phyloP scores from a whole-genome alignment of 2,888 invertebrate species.

The Catocala nupta region DNA sequence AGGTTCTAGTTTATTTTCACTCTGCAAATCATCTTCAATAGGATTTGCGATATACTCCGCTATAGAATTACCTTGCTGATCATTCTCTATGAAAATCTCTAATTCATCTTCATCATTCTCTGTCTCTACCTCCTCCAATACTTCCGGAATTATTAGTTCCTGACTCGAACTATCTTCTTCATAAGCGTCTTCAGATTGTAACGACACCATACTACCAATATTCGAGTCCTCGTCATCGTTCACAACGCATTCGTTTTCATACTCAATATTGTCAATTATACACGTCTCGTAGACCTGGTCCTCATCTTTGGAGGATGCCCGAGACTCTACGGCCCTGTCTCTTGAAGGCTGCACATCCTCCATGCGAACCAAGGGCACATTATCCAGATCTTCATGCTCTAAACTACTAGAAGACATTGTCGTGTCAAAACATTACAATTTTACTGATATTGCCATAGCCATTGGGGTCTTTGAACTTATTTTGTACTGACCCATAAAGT shows the following conservation, averaged over 20 bases:
- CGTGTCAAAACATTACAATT: slow-evolving; percentile 48
- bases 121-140: slow-evolving; percentile 34
- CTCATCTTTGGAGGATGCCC: slow-evolving; percentile 29
- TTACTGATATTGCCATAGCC: slow-evolving; percentile 24
- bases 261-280: slow-evolving; percentile 60
- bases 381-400: slow-evolving; percentile 75
- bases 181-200: slow-evolving; percentile 67
- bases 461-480: neutral
- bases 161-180: slow-evolving; percentile 39
- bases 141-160: slow-evolving; percentile 65
- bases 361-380: slow-evolving; percentile 78
- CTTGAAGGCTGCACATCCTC: slow-evolving; percentile 77
- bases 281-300: slow-evolving; percentile 61
- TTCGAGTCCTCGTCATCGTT: slow-evolving; percentile 73
- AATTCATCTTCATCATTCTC: slow-evolving; percentile 6
- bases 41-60: slow-evolving; percentile 3
- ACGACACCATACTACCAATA: slow-evolving; percentile 76
- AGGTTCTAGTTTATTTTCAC: neutral
- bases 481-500: neutral
- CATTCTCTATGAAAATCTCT: slow-evolving; percentile 7
- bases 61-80: neutral
- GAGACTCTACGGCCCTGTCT: slow-evolving; percentile 53
- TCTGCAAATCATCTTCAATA: slow-evolving; percentile 9
- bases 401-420: slow-evolving; percentile 71
- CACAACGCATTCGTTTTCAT: slow-evolving; percentile 62